Conservation (phyloP, 2,113 vertebrate species). For the Solea solea region DNA sequence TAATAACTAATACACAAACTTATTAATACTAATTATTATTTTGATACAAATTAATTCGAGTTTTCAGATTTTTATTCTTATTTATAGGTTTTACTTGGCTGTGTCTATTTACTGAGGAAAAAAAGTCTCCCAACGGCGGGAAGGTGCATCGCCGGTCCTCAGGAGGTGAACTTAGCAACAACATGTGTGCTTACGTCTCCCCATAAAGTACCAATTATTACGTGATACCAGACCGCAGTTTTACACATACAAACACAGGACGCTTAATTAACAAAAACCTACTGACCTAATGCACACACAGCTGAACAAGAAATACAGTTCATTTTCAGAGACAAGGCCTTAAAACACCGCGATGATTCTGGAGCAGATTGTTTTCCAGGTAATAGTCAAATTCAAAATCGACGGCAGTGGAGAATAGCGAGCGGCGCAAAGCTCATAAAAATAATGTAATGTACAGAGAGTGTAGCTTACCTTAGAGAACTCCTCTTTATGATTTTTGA, state of each 20-base stretch:
- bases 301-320: fast-evolving
- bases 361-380: constrained; percentile 59
- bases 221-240: fast-evolving
- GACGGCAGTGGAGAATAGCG: constrained; percentile 13
- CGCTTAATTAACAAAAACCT: neutral
- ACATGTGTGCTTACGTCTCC: constrained; percentile 9
- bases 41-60: too few species aligned
- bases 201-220: neutral
- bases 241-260: fast-evolving
- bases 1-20: too few species aligned
- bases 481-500: neutral
- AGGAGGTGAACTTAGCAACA: constrained; percentile 8
- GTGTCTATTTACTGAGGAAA: constrained; percentile 49
- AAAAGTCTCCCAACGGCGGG: constrained; percentile 44
- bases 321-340: neutral
- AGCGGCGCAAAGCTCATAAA: neutral
- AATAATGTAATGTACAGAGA: neutral
- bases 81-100: neutral
- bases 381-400: constrained; percentile 60
- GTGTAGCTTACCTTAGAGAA: constrained; percentile 29
- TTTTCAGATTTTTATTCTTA: too few species aligned
- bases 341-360: neutral
- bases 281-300: neutral
- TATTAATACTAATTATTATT: too few species aligned
- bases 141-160: constrained; percentile 5